Evolutionary conservation across 2,888 invertebrate species (phyloP).

Genomic region (Plagodis dolabraria): DNA sequence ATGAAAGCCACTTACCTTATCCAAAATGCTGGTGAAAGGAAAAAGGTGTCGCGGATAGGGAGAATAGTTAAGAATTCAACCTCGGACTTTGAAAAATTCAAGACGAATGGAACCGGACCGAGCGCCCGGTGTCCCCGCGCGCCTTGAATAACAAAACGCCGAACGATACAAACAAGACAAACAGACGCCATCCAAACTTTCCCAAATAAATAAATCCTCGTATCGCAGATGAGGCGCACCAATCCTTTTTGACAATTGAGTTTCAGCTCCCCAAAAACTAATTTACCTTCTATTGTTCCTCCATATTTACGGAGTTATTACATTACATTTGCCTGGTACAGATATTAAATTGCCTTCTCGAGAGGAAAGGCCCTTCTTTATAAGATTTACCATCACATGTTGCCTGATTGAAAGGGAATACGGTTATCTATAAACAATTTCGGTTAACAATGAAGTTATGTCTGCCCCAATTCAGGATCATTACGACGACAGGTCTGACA

Average conservation of each 20-base stretch:
- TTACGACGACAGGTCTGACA: conserved; percentile 15
- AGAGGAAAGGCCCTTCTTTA: conserved; percentile 62
- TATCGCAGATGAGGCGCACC: conserved; percentile 53
- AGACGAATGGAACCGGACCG: conserved; percentile 44
- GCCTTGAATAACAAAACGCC: conserved; percentile 48
- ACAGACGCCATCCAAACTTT: conserved; percentile 43
- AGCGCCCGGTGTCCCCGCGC: conserved; percentile 39
- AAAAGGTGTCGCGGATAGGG: conserved; percentile 24
- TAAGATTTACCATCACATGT: conserved; percentile 55
- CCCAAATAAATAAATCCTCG: conserved; percentile 41
- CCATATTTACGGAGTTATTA: conserved; percentile 77
- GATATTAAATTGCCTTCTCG: conserved; percentile 72
- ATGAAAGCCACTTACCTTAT: conserved; percentile 1
- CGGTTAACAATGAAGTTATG: conserved; percentile 41
- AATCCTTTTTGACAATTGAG: conserved; percentile 72
- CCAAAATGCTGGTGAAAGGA: conserved; percentile 12
- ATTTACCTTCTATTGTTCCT: conserved; percentile 77
- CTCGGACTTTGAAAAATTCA: conserved; percentile 43
- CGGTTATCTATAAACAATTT: conserved; percentile 49
- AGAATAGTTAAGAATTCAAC: conserved; percentile 37
- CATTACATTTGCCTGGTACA: conserved; percentile 73
- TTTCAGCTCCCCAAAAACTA: conserved; percentile 73
- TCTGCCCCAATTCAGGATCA: conserved; percentile 32
- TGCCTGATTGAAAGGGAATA: conserved; percentile 28
- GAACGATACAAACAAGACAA: conserved; percentile 43